phyloP scores from a whole-genome alignment of 2,113 vertebrate species.

The Lynx canadensis region DNA sequence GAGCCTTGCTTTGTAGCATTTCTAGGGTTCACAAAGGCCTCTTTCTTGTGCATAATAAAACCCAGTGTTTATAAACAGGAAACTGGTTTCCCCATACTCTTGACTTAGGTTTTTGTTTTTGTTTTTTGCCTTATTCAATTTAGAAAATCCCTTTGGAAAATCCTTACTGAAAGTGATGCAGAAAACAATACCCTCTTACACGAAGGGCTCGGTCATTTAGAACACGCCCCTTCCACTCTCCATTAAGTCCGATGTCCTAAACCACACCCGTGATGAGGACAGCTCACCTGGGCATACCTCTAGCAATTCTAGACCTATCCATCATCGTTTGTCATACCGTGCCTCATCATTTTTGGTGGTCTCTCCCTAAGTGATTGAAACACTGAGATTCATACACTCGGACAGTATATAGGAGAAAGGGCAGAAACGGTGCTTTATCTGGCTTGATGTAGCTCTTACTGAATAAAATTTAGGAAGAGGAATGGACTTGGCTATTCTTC shows the following conservation, averaged over 20 bases:
- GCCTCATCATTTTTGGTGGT: background rate
- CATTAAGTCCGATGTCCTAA: background rate
- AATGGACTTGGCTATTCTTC: background rate
- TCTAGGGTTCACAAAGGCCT: background rate
- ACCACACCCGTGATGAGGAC: too few species aligned
- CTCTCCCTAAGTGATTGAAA: background rate
- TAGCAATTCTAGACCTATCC: background rate
- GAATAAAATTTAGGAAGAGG: background rate
- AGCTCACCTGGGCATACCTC: background rate
- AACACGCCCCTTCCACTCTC: background rate
- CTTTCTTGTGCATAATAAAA: background rate
- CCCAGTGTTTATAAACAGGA: conserved; percentile 21
- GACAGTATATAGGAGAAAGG: background rate
- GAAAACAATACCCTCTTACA: background rate
- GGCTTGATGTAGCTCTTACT: background rate
- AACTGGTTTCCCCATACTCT: background rate
- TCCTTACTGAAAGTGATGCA: background rate
- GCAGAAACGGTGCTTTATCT: background rate
- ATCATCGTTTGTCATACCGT: rapidly evolving
- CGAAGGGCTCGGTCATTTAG: background rate
- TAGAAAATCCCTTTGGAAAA: background rate
- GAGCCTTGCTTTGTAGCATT: background rate
- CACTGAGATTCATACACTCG: background rate
- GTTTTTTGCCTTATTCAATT: background rate
- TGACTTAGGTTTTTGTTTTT: background rate